Conservation (phyloP, 2,797 vertebrate species). For the Sphenodon punctatus region DNA sequence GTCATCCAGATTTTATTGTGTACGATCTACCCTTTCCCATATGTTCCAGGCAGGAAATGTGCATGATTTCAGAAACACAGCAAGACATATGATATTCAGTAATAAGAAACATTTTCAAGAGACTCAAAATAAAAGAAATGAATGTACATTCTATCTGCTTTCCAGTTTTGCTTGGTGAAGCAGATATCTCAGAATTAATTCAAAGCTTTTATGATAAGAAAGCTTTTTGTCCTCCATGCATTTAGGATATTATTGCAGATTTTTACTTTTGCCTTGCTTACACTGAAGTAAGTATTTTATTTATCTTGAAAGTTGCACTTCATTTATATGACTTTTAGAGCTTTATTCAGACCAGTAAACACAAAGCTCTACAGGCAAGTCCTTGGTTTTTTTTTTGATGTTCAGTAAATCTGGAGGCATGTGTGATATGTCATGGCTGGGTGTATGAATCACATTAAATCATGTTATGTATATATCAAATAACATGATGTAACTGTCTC, state of each 20-base stretch:
- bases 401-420: not conserved
- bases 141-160: slow-evolving; percentile 57
- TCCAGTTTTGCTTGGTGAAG: slow-evolving; percentile 22
- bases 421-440: not conserved
- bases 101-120: slow-evolving; percentile 62
- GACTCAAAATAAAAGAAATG: slow-evolving; percentile 54
- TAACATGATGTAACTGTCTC: not conserved
- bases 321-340: not conserved
- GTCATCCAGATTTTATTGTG: slow-evolving; percentile 63
- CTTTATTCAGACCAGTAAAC: slow-evolving; percentile 6
- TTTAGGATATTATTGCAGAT: not conserved
- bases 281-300: slow-evolving; percentile 2
- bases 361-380: not conserved
- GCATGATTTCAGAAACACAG: slow-evolving; percentile 70
- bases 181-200: slow-evolving; percentile 22
- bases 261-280: not conserved
- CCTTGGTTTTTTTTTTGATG: slow-evolving; percentile 5
- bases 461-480: not conserved
- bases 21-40: slow-evolving; percentile 72
- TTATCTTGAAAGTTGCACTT: not conserved
- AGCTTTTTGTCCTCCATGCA: slow-evolving; percentile 8
- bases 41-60: slow-evolving; percentile 69
- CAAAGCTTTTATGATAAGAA: not conserved
- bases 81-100: slow-evolving; percentile 67
- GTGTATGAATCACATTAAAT: slow-evolving; percentile 5